Evolutionary conservation across 2,113 vertebrate species (phyloP).

Genomic region (Pongo abelii): DNA sequence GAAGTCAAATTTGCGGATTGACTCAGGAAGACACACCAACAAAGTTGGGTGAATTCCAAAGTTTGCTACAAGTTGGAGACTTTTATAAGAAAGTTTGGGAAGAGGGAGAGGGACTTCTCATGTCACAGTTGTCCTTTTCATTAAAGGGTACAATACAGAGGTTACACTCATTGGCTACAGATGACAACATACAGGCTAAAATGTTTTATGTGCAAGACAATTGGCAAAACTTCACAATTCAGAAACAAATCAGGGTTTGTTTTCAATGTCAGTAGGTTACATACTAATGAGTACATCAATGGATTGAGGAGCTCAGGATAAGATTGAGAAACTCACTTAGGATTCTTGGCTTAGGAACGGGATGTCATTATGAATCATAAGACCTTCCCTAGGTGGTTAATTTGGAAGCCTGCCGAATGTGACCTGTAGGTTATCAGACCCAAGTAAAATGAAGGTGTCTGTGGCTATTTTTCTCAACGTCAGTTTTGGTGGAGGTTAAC

Average conservation of each 20-base stretch:
- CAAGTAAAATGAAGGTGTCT: accelerated
- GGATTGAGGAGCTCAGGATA: neutral
- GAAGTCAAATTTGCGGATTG: neutral
- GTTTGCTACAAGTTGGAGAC: neutral
- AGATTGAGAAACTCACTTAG: neutral
- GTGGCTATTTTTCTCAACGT: neutral
- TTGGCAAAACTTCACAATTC: neutral
- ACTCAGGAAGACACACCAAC: neutral
- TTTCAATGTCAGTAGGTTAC: neutral
- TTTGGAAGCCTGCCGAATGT: neutral
- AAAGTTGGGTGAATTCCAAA: neutral
- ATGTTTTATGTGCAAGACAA: neutral
- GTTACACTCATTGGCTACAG: neutral
- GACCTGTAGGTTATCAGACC: neutral
- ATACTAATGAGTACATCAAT: neutral
- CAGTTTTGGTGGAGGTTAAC: neutral
- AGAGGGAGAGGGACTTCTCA: neutral
- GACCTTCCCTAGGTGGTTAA: neutral
- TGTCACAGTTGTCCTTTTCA: neutral
- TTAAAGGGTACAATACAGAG: neutral
- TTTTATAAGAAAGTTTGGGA: neutral
- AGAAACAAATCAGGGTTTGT: neutral
- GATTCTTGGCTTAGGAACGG: neutral
- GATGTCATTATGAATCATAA: neutral
- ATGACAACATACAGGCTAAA: neutral